A percentile compares a stretch with the other conserved stretches of the same genome.
Evolutionary conservation across 2,113 vertebrate genomes (phyloP).

Genomic region (Notothenia coriiceps): DNA sequence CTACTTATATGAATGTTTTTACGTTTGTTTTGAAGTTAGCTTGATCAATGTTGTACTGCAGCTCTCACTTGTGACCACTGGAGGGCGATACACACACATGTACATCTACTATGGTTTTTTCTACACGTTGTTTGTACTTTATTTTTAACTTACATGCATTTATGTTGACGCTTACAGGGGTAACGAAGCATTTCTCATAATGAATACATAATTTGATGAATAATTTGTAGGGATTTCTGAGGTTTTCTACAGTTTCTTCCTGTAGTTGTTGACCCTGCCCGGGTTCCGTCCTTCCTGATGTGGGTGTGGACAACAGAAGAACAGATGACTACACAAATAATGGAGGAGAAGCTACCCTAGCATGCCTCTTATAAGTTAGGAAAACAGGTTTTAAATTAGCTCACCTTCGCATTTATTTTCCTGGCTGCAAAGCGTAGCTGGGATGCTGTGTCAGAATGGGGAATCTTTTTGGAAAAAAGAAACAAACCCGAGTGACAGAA

Average conservation of each 20-base stretch:
- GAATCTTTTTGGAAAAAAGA: conserved; percentile 93
- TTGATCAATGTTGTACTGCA: neutral
- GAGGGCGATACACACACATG: neutral
- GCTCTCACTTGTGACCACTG: neutral
- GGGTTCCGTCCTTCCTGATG: conserved; percentile 51
- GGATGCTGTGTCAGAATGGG: conserved; percentile 87
- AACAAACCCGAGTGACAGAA: conserved; percentile 91
- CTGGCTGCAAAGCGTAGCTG: conserved; percentile 20
- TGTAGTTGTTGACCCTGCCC: conserved; percentile 7
- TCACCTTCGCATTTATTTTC: neutral
- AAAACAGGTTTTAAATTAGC: neutral
- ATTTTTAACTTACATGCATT: neutral
- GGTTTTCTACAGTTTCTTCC: neutral
- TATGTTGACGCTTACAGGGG: neutral
- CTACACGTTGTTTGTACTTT: neutral
- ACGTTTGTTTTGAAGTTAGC: too few species aligned
- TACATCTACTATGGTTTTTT: too few species aligned
- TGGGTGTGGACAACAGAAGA: conserved; percentile 64
- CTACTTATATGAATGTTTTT: neutral
- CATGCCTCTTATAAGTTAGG: neutral
- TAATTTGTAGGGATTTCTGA: neutral
- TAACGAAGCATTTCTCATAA: too few species aligned
- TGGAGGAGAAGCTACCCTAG: conserved; percentile 30
- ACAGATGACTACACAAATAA: conserved; percentile 58
- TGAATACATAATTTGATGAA: neutral